A percentile compares a stretch with the other conserved stretches of the same genome.
Evolutionary conservation across 2,113 vertebrate genomes (phyloP).

Genomic region (Atherinomorus stipes): DNA sequence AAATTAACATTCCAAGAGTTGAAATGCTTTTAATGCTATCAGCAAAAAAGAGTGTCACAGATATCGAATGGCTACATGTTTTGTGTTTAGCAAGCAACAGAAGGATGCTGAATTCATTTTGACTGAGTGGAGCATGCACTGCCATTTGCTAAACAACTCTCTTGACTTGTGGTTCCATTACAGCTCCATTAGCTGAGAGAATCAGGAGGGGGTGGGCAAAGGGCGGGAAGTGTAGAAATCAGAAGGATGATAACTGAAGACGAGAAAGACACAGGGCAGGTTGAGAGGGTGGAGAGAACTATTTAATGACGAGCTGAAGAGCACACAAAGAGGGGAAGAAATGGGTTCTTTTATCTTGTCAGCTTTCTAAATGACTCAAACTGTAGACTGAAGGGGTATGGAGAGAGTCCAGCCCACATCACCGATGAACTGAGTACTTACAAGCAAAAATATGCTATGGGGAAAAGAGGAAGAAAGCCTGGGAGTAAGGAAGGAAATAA

Average conservation of each 20-base stretch:
- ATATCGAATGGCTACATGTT: neutral
- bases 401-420: constrained; percentile 19
- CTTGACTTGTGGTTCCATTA: constrained; percentile 53
- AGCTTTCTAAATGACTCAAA: constrained; percentile 45
- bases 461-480: constrained; percentile 5
- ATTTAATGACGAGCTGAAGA: constrained; percentile 55
- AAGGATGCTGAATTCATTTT: constrained; percentile 9
- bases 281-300: constrained; percentile 52
- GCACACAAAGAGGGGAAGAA: constrained; percentile 24
- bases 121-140: constrained; percentile 36
- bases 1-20: neutral
- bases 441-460: neutral
- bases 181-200: constrained; percentile 57
- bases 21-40: too few species aligned
- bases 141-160: constrained; percentile 52
- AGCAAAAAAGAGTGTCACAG: neutral
- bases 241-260: constrained; percentile 51
- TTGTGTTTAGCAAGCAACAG: constrained; percentile 15
- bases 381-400: constrained; percentile 41
- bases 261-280: constrained; percentile 45
- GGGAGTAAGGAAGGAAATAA: neutral
- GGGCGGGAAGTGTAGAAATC: constrained; percentile 39
- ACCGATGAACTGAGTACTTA: constrained; percentile 19
- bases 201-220: constrained; percentile 1
- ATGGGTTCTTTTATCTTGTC: constrained; percentile 61